Conservation (phyloP, 2,888 invertebrate genomes). For the Drosophila niveifrons region DNA sequence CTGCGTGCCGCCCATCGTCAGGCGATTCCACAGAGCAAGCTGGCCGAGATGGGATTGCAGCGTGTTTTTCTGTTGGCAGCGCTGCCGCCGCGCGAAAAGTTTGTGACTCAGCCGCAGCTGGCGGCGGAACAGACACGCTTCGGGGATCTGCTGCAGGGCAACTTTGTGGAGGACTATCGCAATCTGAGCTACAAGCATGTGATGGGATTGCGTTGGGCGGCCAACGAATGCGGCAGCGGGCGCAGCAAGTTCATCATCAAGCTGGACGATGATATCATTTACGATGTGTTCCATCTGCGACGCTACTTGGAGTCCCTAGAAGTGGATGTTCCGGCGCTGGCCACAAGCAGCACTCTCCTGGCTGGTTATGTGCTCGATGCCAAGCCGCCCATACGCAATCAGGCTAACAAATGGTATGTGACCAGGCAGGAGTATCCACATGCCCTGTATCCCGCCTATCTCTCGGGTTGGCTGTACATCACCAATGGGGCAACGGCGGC, state of each 20-base stretch:
- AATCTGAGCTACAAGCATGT: conserved; percentile 93
- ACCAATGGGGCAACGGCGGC: conserved; percentile 89
- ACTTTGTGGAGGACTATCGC: conserved; percentile 91
- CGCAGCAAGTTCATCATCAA: conserved; percentile 89
- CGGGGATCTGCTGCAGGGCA: conserved; percentile 91
- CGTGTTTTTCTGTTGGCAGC: conserved; percentile 90
- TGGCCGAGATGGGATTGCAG: conserved; percentile 87
- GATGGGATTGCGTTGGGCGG: conserved; percentile 92
- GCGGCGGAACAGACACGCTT: conserved; percentile 88
- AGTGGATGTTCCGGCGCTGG: conserved; percentile 75
- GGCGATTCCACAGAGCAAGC: conserved; percentile 87
- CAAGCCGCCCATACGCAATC: conserved; percentile 88
- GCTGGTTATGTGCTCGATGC: conserved; percentile 89
- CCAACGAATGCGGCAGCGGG: conserved; percentile 86
- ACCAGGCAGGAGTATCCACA: conserved; percentile 88
- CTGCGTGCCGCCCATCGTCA: conserved; percentile 90
- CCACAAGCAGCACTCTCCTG: conserved; percentile 85
- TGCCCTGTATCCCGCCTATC: conserved; percentile 89
- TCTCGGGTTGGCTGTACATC: conserved; percentile 94
- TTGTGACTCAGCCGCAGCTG: conserved; percentile 87
- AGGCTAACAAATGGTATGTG: conserved; percentile 93
- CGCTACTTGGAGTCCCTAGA: conserved; percentile 85
- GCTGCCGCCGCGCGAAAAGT: conserved; percentile 86
- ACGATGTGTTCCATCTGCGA: conserved; percentile 88
- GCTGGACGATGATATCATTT: conserved; percentile 93